Base-by-base conservation (phyloP, 2,113 vertebrate genomes). In the Scomber japonicus region DNA sequence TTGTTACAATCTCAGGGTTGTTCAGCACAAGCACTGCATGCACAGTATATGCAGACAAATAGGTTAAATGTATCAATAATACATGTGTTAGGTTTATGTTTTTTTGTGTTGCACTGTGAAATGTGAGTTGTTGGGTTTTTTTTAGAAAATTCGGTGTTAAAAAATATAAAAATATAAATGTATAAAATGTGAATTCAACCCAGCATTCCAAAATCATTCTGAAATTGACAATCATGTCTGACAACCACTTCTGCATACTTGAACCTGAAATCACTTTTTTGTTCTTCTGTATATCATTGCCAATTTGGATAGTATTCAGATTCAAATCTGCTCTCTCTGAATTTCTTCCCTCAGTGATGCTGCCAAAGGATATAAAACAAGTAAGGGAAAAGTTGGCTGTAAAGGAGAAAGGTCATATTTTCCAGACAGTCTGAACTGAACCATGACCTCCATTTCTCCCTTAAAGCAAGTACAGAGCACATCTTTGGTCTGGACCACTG, bases 381-480 rank as follows among this genome's bases (percentile, higher is more conserved):
- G 8, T 59, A 16, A 27, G 11, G 3, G 27, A 77, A 63, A 79
- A 78, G 62, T 82, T 81, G 53, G 10, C 57, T 53, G 21, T 13
- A 17, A 71, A 76, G 60, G 17, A 72, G 15, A 77, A 71, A 83
- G 74, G 78, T 71, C 71, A 40, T 63, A 71, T 78, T 86, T 87
- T 81, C 72, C 71, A 81, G 63, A 83, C 75, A 48, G 62, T 72
- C 67, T 70, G 62, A 83, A 75, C 35, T 21, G 68, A 84, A 79
- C 60, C 21, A 4, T 68, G 76, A 90, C 84, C 84, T 87, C 54
- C 70, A 60, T 63, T 63, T 87, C 72, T 60, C 55, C 51, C 73
- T 85, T 19, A 60, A 81, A 82, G 70, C 57, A 24, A 75, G 62
- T 11, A 17, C 40, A 49, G 45, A 45, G 69, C 56, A 48, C 35